Percentiles rank a stretch among this genome's conserved stretches.
These are phyloP conservation scores for Centruroides vittatus DNA, from an alignment of 1,140 invertebrate genomes.

Conservation along the genomic window DNA sequence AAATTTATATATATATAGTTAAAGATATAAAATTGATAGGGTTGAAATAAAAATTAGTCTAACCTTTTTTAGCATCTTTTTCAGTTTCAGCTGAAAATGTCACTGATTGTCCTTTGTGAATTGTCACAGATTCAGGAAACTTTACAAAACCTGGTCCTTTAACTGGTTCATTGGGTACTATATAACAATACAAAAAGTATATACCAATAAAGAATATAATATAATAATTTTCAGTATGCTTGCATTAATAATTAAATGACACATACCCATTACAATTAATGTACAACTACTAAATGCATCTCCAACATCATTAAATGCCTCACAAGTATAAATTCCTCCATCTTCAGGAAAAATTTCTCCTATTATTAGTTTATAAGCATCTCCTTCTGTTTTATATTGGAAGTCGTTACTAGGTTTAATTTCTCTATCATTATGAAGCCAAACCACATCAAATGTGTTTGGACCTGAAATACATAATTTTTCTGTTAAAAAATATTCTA, in stretches of 20 bases:
- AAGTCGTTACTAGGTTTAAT: slow-evolving; percentile 94
- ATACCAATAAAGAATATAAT: neutral
- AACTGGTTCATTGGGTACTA: slow-evolving; percentile 73
- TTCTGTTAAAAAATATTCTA: no score
- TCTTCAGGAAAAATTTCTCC: slow-evolving; percentile 74
- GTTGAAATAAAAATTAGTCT: neutral
- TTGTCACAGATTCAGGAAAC: slow-evolving; percentile 77
- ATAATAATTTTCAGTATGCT: no score
- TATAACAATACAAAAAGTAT: slow-evolving; percentile 2
- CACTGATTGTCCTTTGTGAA: slow-evolving; percentile 61
- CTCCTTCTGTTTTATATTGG: slow-evolving; percentile 76
- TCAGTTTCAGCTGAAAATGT: slow-evolving; percentile 67
- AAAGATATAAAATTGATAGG: neutral
- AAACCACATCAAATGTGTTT: slow-evolving; percentile 30
- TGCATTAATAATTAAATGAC: neutral
- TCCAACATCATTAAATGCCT: slow-evolving; percentile 76
- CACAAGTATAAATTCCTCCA: slow-evolving; percentile 85
- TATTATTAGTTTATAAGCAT: slow-evolving; percentile 72
- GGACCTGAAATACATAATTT: slow-evolving; percentile 1
- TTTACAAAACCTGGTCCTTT: slow-evolving; percentile 67
- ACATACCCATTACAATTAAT: slow-evolving; percentile 69
- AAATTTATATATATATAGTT: neutral
- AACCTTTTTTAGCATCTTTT: slow-evolving; percentile 42
- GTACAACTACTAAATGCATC: slow-evolving; percentile 71
- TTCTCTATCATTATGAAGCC: slow-evolving; percentile 93